phyloP scores from a whole-genome alignment of 2,113 vertebrate genomes.

The Tachuris rubrigastra region DNA sequence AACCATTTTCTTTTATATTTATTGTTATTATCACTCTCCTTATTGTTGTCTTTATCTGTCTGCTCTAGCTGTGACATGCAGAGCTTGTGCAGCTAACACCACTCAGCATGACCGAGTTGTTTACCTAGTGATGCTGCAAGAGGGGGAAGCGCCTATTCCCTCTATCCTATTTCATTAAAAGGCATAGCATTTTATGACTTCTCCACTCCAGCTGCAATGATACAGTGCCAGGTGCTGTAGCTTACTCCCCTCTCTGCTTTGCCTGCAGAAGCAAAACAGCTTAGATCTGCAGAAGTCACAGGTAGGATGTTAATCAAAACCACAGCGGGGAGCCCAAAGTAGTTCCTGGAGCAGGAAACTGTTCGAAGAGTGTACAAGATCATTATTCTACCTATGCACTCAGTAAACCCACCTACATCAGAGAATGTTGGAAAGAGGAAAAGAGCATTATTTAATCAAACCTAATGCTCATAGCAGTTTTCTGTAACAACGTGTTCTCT shows the following conservation, averaged over 20 bases:
- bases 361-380: background rate
- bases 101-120: background rate
- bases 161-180: constrained; percentile 26
- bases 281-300: constrained; percentile 19
- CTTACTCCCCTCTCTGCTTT: background rate
- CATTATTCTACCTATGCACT: constrained; percentile 13
- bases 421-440: background rate
- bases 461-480: background rate
- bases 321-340: constrained; percentile 1
- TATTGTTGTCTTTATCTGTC: background rate
- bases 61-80: background rate
- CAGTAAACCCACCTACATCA: background rate
- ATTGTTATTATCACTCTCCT: background rate
- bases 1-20: background rate
- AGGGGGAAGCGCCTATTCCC: background rate
- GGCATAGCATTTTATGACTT: constrained; percentile 27
- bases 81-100: background rate
- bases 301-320: constrained; percentile 62
- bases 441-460: background rate
- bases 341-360: constrained; percentile 39
- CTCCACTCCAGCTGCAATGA: background rate
- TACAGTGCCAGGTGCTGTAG: background rate
- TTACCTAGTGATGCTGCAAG: background rate
- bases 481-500: background rate
- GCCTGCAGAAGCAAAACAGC: constrained; percentile 20